Conservation (phyloP, 2,113 vertebrate species). For the Struthio camelus region DNA sequence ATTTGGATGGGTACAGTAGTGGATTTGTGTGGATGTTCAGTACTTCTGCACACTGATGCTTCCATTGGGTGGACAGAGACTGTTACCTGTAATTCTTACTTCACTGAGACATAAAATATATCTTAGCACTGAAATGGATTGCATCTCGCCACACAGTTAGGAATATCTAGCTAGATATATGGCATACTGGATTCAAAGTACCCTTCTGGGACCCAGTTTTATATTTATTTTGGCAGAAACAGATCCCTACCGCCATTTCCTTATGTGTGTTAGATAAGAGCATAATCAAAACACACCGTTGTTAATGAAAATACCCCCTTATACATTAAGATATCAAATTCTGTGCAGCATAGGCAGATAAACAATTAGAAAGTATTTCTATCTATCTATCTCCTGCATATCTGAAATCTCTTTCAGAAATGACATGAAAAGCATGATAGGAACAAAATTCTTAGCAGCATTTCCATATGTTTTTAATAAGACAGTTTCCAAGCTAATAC, state of each 20-base stretch:
- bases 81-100: not conserved
- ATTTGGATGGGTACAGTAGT: not conserved
- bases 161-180: not conserved
- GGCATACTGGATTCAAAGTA: not conserved
- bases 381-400: not conserved
- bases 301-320: not conserved
- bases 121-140: not conserved
- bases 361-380: not conserved
- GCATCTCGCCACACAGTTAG: not conserved
- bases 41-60: not conserved
- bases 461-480: not conserved
- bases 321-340: not conserved
- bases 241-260: not conserved
- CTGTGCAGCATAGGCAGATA: not conserved
- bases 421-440: not conserved
- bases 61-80: not conserved
- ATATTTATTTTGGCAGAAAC: not conserved
- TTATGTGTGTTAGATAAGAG: not conserved
- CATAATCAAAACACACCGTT: not conserved
- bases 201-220: not conserved
- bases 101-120: not conserved
- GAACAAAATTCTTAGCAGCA: not conserved
- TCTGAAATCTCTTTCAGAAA: not conserved
- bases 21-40: not conserved
- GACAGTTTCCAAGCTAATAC: not conserved